Evolutionary conservation across 2,797 vertebrate species (phyloP), one percentile per base, ranked within the genome.

Genomic region (Threskiornis aethiopicus): DNA sequence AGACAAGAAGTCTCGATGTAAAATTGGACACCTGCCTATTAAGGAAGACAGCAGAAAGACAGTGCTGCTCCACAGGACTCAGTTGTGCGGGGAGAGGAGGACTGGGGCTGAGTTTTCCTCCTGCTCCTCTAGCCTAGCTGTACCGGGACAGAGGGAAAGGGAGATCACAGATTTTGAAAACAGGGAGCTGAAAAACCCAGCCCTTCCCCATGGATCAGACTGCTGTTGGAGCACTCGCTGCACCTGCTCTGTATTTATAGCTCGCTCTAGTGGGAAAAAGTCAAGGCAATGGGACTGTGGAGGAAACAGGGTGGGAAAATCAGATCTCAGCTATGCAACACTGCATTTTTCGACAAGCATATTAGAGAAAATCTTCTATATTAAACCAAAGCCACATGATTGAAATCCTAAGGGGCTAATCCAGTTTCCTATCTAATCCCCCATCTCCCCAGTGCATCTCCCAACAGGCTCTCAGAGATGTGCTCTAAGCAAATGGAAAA

Each of bases 401-500:
- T 92, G 84, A 88, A 97, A 39, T 64, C 82, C 73, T 89, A 37
- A 89, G 90, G 77, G 89, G 65, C 69, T 87, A 73, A 90, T 89
- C 72, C 54, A 13, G 37, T 46, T 90, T 80, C 59, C 86, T 25
- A 35, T 51, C 80, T 72, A 67, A 84, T 70, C 57, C 79, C 6
- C 5, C 37, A 75, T 67, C 66, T 88, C 85, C 79, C 89, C 51
- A 83, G 72, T 11, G 57, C 33, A 10, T 70, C 78, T 81, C 72
- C 16, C 3, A 62, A 33, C 33, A 51, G 49, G 20, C 11, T 81
- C 31, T 33, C 47, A 28, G 37, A 70, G 55, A 91, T 3, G 69
- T 6, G 44, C 57, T 52, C 41, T 11, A 44, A 85, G 39, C 18
- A 65, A 76, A 55, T 9, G 37, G 67, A 18, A 79, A 77, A 49